Evolutionary conservation across 2,888 invertebrate species (phyloP), one percentile per base, ranked within the genome.

Genomic region (Caenorhabditis imperialis): DNA sequence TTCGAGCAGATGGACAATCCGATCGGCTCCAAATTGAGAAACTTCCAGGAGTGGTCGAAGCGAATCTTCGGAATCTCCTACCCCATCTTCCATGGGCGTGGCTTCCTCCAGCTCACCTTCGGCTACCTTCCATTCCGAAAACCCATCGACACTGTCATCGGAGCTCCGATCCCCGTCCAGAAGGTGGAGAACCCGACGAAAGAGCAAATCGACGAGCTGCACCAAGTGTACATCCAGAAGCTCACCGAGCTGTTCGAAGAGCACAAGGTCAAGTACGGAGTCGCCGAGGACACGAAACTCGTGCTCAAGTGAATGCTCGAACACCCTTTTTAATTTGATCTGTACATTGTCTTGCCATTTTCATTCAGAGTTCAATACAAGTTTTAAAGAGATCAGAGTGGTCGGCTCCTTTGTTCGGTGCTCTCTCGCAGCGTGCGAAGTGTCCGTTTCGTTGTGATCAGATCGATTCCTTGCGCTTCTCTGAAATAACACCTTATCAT

Each of bases 91-190:
- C 81, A 86, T 57, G 90, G 90, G 2, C 90, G 96, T 33, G 96
- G 96, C 2, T 90, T 96, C 72, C 94, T 96, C 87, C 45, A 96
- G 88, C 95, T 96, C 87, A 92, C 92, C 0, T 93, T 93, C 88
- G 97, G 97, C 0, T 89, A 95, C 6, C 89, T 97, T 58, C 96
- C 97, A 0, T 91, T 92, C 47, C 91, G 96, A 38, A 91, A 91
- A 71, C 93, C 93, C 0, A 92, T 98, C 40, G 92, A 92, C 35
- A 93, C 94, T 83, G 94, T 97, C 83, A 95, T 97, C 86, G 97
- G 97, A 3, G 90, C 91, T 22, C 95, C 97, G 4, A 92, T 97
- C 85, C 92, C 92, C 58, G 91, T 96, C 0, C 90, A 91, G 50
- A 92, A 91, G 89, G 92, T 92, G 78, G 88, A 90, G 10, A 91